phyloP scores from a whole-genome alignment of 2,113 vertebrate genomes.

The Poeciliopsis occidentalis region DNA sequence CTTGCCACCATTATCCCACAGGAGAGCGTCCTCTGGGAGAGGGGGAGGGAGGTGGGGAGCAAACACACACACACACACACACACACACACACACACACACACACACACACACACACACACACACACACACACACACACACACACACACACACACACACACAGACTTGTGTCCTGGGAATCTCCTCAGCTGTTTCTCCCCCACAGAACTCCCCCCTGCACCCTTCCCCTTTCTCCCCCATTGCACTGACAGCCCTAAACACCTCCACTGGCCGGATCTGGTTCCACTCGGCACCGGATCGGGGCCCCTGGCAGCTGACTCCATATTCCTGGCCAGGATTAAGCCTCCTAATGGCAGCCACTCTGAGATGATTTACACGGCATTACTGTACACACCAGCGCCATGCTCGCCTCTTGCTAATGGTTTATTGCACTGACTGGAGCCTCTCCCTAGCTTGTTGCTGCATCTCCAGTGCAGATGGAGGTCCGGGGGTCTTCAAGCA shows the following conservation, averaged over 20 bases:
- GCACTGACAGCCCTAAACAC: conserved; percentile 54
- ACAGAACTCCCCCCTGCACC: conserved; percentile 6
- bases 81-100: background rate
- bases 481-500: conserved; percentile 56
- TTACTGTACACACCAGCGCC: conserved; percentile 66
- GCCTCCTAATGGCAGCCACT: conserved; percentile 66
- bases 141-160: background rate
- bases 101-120: background rate
- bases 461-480: conserved; percentile 11
- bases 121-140: conserved; percentile 8
- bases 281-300: conserved; percentile 63
- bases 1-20: conserved; percentile 72
- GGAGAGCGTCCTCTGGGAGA: conserved; percentile 54
- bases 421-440: conserved; percentile 61
- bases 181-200: conserved; percentile 64
- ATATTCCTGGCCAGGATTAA: conserved; percentile 64
- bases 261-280: conserved; percentile 65
- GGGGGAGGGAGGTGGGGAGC: too few relatives aligned
- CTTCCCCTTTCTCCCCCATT: conserved; percentile 21
- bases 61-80: background rate
- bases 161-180: conserved; percentile 53
- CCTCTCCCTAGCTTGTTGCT: conserved; percentile 57
- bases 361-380: conserved; percentile 73
- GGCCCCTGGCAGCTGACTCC: conserved; percentile 67
- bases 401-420: conserved; percentile 54